A percentile compares a stretch with the other conserved stretches of the same genome.
These are phyloP conservation scores for Zonitis immaculata DNA, from an alignment of 2,888 invertebrate genomes.

Conservation along the genomic window DNA sequence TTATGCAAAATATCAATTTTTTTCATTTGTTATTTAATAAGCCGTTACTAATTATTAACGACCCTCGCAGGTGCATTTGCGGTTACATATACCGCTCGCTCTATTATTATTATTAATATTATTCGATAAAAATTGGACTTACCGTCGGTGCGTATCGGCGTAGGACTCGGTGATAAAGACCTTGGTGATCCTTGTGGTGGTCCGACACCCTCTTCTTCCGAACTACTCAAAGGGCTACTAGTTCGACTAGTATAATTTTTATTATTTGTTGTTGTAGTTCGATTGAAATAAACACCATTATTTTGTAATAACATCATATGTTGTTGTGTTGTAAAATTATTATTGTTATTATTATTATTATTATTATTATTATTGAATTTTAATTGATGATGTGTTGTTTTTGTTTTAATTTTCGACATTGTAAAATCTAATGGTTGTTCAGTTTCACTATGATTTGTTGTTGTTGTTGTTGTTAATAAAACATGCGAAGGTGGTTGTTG, in stretches of 20 bases:
- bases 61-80: slow-evolving; percentile 34
- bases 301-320: slow-evolving; percentile 47
- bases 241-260: slow-evolving; percentile 42
- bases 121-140: slow-evolving; percentile 27
- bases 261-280: slow-evolving; percentile 41
- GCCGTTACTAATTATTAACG: slow-evolving; percentile 31
- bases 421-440: slow-evolving; percentile 72
- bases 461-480: slow-evolving; percentile 47
- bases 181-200: slow-evolving; percentile 45
- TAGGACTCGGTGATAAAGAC: slow-evolving; percentile 44
- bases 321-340: slow-evolving; percentile 39
- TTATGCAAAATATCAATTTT: slow-evolving; percentile 27
- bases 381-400: slow-evolving; percentile 36
- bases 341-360: too few species aligned
- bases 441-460: slow-evolving; percentile 36
- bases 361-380: too few species aligned
- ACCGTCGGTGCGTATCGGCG: slow-evolving; percentile 46
- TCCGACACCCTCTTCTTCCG: slow-evolving; percentile 50
- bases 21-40: too few species aligned
- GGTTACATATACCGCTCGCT: slow-evolving; percentile 23
- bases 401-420: slow-evolving; percentile 56
- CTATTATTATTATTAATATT: background rate
- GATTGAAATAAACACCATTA: slow-evolving; percentile 45
- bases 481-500: slow-evolving; percentile 51
- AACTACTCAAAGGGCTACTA: slow-evolving; percentile 47